Evolutionary conservation across 2,797 vertebrate genomes (phyloP), one percentile per base, ranked within the genome.

Genomic region (Hyperoplus lanceolatus): DNA sequence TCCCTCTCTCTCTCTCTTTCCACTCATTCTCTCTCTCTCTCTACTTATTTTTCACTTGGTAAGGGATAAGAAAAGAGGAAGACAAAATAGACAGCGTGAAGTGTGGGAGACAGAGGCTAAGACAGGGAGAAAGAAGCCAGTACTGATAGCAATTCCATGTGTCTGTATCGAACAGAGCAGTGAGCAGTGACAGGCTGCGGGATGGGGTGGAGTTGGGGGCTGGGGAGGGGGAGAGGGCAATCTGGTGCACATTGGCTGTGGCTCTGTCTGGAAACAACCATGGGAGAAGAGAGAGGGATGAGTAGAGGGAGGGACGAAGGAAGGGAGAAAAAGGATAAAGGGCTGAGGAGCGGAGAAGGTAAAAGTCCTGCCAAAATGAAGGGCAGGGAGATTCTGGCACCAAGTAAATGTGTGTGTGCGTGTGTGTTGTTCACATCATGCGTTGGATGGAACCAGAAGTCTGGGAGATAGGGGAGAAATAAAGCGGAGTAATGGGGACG

Each of bases 131-230:
- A 72, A 69, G 81, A 83, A 84, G 83, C 80, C 87, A 94, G 95
- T 84, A 93, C 91, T 97, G 96, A 99, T 98, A 96, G 96, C 96
- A 97, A 97, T 98, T 97, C 97, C 98, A 99, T 98, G 96, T 99
- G 97, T 96, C 95, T 92, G 94, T 79, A 83, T 87, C 94, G 95
- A 94, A 92, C 84, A 95, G 96, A 95, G 96, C 96, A 96, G 95
- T 96, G 96, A 98, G 96, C 90, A 77, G 92, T 90, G 93, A 94
- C 92, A 90, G 88, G 87, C 86, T 70, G 83, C 8, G 95, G 94
- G 95, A 78, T 68, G 77, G 72, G 83, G 96, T 95, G 95, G 96
- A 96, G 96, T 13, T 18, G 59, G 58, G 79, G 59, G 16, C 16
- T 11, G 55, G 29, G 14, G 5, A 14, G 57, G 38, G 82, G 14